Evolutionary conservation across 2,888 invertebrate species (phyloP).

Genomic region (Agriopis leucophaearia): DNA sequence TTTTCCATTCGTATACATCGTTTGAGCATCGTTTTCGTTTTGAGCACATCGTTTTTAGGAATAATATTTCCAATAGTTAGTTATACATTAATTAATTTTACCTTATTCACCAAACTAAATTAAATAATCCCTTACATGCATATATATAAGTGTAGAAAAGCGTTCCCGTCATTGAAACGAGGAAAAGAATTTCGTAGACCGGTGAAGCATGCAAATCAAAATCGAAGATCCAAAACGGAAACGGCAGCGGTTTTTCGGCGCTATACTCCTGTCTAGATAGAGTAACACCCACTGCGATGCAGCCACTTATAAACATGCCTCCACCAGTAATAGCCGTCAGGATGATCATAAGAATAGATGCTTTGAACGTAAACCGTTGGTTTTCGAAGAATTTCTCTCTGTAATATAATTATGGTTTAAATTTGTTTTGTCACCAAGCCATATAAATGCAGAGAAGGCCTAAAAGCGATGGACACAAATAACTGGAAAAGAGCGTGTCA

Average conservation of each 20-base stretch:
- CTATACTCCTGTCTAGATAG: background rate
- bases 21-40: too few relatives aligned
- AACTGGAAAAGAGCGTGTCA: too few relatives aligned
- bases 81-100: too few relatives aligned
- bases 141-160: constrained; percentile 22
- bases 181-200: constrained; percentile 20
- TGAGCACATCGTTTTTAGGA: too few relatives aligned
- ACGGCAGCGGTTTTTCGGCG: constrained; percentile 24
- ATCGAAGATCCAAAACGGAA: constrained; percentile 26
- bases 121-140: constrained; percentile 26
- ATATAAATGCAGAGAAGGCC: background rate
- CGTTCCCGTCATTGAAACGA: background rate
- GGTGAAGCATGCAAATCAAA: constrained; percentile 28
- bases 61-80: too few relatives aligned
- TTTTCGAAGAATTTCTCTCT: constrained; percentile 36
- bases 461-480: background rate
- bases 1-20: too few relatives aligned
- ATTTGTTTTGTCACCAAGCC: too few relatives aligned
- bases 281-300: background rate
- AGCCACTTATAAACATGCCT: constrained; percentile 13
- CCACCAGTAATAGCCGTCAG: constrained; percentile 10
- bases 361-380: constrained; percentile 36
- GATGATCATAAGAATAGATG: constrained; percentile 1
- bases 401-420: too few relatives aligned
- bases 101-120: too few relatives aligned